These are phyloP conservation scores for Sorex maritimensis DNA, from an alignment of 2,797 vertebrate species.

Conservation along the genomic window DNA sequence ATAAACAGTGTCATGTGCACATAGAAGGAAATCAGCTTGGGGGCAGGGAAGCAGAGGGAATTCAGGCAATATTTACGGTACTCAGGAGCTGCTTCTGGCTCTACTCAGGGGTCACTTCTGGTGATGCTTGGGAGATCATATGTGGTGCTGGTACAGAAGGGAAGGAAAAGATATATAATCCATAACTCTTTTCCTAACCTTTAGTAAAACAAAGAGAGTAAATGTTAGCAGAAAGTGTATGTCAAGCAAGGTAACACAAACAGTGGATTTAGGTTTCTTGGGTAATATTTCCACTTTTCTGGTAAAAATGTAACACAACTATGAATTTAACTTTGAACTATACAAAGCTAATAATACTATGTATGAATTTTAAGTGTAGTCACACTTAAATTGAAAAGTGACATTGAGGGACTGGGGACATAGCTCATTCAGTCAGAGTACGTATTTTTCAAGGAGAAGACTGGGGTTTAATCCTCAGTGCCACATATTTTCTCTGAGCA, in stretches of 20 bases:
- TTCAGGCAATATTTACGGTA: too few species aligned
- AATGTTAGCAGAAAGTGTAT: not conserved
- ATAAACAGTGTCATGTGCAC: not conserved
- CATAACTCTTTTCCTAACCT: slow-evolving; percentile 15
- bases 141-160: not conserved
- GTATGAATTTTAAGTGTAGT: slow-evolving; percentile 31
- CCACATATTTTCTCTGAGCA: too few species aligned
- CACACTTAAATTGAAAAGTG: not conserved
- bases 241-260: not conserved
- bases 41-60: too few species aligned
- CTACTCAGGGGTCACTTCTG: too few species aligned
- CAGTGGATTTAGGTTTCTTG: not conserved
- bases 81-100: too few species aligned
- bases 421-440: too few species aligned
- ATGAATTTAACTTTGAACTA: not conserved
- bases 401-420: too few species aligned
- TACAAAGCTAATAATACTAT: slow-evolving; percentile 34
- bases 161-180: not conserved
- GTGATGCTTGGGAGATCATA: too few species aligned
- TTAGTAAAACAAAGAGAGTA: not conserved
- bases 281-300: not conserved
- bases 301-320: slow-evolving; percentile 38
- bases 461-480: too few species aligned
- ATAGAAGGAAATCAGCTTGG: too few species aligned
- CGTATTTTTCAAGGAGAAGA: too few species aligned